phyloP scores from a whole-genome alignment of 2,797 vertebrate species.

The Sciaenops ocellatus region DNA sequence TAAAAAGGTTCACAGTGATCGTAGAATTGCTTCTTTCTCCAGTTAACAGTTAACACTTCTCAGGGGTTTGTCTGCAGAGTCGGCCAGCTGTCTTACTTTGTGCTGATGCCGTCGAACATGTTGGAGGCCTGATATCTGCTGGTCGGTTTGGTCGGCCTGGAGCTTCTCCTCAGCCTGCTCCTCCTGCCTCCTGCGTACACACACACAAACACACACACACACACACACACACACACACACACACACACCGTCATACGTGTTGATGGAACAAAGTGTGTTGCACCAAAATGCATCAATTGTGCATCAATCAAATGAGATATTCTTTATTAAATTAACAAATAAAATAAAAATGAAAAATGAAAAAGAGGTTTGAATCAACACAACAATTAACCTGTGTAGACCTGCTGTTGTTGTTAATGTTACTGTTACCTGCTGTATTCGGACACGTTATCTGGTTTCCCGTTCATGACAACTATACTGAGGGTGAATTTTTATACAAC shows the following conservation, averaged over 20 bases:
- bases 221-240: neutral
- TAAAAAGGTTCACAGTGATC: too few species aligned
- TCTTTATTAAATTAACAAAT: neutral
- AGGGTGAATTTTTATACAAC: too few species aligned
- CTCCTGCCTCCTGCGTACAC: constrained; percentile 12
- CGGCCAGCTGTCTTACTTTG: constrained; percentile 54
- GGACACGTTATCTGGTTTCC: too few species aligned
- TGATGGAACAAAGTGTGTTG: neutral
- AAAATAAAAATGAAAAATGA: neutral
- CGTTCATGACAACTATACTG: too few species aligned
- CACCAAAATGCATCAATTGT: neutral
- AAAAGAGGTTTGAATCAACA: too few species aligned
- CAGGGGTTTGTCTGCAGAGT: too few species aligned
- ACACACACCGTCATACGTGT: neutral
- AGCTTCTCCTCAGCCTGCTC: constrained; percentile 50
- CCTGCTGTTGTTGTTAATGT: too few species aligned
- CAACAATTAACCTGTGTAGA: too few species aligned
- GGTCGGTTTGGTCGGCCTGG: constrained; percentile 29
- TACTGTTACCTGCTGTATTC: too few species aligned
- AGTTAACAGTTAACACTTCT: too few species aligned
- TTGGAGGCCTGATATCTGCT: constrained; percentile 44
- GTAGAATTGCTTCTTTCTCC: too few species aligned
- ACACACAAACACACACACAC: neutral
- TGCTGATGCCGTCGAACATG: constrained; percentile 31
- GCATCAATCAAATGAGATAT: neutral